Conservation (phyloP, 2,888 invertebrate species). For the Hydrotaea diabolus region DNA sequence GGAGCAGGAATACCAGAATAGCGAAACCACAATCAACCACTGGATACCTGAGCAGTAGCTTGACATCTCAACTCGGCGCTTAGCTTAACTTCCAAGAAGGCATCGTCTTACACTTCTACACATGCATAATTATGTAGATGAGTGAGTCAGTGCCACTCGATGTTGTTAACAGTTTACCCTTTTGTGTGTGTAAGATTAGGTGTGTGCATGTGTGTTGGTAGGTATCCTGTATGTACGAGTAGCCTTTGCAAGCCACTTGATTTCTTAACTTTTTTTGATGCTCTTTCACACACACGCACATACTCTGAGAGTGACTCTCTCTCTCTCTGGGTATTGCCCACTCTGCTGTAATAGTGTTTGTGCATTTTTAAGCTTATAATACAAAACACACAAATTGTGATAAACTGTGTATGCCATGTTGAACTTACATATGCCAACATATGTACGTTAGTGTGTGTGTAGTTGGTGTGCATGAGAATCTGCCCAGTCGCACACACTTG, state of each 20-base stretch:
- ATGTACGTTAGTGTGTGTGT: not conserved
- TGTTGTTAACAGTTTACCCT: not conserved
- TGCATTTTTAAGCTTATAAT: conserved; percentile 46
- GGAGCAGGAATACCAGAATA: no score
- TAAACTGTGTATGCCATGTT: conserved; percentile 25
- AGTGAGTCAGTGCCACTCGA: not conserved
- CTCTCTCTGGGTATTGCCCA: not conserved
- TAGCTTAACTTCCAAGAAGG: not conserved
- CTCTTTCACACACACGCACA: not conserved
- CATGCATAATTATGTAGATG: not conserved
- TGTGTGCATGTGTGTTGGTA: not conserved
- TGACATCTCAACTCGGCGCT: not conserved
- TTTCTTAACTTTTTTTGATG: conserved; percentile 23
- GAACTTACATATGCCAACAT: conserved; percentile 3
- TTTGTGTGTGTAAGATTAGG: not conserved
- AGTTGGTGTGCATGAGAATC: not conserved
- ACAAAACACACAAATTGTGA: conserved; percentile 43
- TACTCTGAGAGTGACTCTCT: not conserved
- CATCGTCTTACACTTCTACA: not conserved
- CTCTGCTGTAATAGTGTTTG: conserved; percentile 1
- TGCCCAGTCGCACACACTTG: not conserved
- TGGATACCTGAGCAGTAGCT: not conserved
- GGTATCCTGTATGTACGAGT: no score
- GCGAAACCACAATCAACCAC: no score
- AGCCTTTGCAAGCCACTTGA: conserved; percentile 22